Percentiles rank a stretch among this genome's conserved stretches.
phyloP scores from a whole-genome alignment of 2,113 vertebrate genomes.

The Cephalophus harveyi region DNA sequence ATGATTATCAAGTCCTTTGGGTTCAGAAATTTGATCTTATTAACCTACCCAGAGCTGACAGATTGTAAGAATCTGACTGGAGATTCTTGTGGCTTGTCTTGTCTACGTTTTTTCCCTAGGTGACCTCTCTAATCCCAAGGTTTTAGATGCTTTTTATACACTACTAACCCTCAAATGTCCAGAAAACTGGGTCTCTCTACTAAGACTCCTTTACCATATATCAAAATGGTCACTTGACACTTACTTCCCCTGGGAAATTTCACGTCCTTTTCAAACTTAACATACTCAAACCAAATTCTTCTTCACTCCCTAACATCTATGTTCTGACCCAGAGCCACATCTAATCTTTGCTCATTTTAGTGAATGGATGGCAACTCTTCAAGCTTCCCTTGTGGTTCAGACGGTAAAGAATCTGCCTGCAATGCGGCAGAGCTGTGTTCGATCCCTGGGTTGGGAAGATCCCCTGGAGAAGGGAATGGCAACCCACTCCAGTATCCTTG shows the following conservation, averaged over 20 bases:
- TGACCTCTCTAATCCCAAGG: neutral
- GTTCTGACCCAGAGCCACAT: neutral
- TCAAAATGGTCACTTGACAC: neutral
- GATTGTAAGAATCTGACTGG: neutral
- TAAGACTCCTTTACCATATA: neutral
- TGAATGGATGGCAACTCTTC: neutral
- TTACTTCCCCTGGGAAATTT: neutral
- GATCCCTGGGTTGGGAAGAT: neutral
- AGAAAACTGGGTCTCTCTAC: neutral
- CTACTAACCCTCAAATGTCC: neutral
- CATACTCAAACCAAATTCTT: neutral
- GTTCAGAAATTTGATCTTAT: neutral
- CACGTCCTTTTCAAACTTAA: neutral
- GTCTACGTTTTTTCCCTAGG: neutral
- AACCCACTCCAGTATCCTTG: neutral
- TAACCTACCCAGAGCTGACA: neutral
- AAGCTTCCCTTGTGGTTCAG: neutral
- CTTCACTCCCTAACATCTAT: neutral
- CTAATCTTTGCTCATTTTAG: neutral
- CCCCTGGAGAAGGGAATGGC: neutral
- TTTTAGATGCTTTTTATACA: neutral
- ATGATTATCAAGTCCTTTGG: neutral
- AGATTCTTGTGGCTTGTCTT: neutral
- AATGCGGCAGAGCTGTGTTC: neutral
- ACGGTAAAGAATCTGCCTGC: neutral